These are phyloP conservation scores for Mystacides longicornis DNA, from an alignment of 2,888 invertebrate genomes.

Conservation along the genomic window DNA sequence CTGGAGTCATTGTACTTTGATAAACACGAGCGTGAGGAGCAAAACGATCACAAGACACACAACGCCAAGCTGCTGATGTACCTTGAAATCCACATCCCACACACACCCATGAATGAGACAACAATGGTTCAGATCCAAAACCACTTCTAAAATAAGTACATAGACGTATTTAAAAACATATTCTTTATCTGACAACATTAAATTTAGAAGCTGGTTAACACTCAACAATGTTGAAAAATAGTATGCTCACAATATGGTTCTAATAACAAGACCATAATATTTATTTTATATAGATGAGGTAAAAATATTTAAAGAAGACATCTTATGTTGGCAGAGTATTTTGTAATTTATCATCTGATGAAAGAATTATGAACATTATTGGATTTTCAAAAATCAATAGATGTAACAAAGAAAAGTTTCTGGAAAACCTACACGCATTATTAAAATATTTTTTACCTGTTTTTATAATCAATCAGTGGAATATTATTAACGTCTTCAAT, in stretches of 20 bases:
- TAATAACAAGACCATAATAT: no score
- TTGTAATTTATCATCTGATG: no score
- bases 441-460: conserved; percentile 33
- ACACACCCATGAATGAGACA: conserved; percentile 46
- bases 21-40: conserved; percentile 47
- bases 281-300: no score
- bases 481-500: background rate
- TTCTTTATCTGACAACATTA: no score
- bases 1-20: conserved; percentile 32
- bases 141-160: background rate
- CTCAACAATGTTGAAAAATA: no score
- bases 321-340: no score
- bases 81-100: conserved; percentile 41
- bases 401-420: conserved; percentile 13
- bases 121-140: conserved; percentile 42
- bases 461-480: conserved; percentile 33
- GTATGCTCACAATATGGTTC: no score
- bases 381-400: conserved; percentile 19
- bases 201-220: background rate
- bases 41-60: conserved; percentile 45
- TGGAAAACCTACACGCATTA: background rate
- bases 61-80: conserved; percentile 48
- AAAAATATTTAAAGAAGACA: no score
- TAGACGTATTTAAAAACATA: no score
- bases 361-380: conserved; percentile 2